Conservation (phyloP, 2,113 vertebrate species). For the Miniopterus natalensis region DNA sequence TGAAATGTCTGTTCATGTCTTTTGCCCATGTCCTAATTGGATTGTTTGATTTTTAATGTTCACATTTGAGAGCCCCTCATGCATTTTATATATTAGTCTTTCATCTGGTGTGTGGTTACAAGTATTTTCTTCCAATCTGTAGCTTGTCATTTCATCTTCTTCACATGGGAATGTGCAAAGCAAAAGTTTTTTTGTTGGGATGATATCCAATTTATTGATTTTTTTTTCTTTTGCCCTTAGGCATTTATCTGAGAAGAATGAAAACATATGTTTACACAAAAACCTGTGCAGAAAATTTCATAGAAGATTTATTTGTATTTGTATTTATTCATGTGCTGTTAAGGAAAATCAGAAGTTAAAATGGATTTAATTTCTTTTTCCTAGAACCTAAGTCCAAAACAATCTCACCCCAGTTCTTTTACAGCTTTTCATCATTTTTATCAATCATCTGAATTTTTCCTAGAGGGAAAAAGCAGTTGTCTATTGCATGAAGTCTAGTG, state of each 20-base stretch:
- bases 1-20: neutral
- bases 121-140: neutral
- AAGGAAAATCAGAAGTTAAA: conserved; percentile 8
- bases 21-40: neutral
- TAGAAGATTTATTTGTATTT: neutral
- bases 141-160: neutral
- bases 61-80: neutral
- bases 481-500: neutral
- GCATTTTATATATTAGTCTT: neutral
- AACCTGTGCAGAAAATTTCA: neutral
- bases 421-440: neutral
- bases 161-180: neutral
- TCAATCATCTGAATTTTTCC: neutral
- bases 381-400: neutral
- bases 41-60: conserved; percentile 43
- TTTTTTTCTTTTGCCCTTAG: neutral
- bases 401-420: neutral
- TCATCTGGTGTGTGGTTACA: neutral
- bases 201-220: neutral
- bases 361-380: neutral
- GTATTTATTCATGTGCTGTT: neutral
- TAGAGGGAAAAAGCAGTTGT: neutral
- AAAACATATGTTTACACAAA: conserved; percentile 3
- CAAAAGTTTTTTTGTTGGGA: neutral
- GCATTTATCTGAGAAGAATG: neutral